phyloP scores from a whole-genome alignment of 2,797 vertebrate species.

The Takifugu rubripes region DNA sequence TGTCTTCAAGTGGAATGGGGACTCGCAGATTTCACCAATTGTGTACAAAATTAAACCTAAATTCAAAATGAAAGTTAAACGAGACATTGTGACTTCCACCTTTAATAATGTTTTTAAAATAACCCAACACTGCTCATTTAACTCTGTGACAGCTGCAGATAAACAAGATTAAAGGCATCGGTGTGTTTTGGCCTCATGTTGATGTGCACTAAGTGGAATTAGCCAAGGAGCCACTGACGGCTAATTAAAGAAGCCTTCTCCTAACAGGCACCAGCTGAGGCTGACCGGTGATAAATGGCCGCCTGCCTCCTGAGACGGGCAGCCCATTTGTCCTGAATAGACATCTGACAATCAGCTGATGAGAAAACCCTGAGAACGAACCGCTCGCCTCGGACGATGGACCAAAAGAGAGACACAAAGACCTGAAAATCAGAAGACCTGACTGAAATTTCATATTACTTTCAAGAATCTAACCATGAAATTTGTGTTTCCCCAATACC shows the following conservation, averaged over 20 bases:
- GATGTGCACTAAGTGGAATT: too few relatives aligned
- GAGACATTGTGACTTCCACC: not conserved
- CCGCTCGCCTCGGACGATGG: slow-evolving; percentile 14
- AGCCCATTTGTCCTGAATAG: slow-evolving; percentile 1
- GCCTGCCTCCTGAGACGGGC: slow-evolving; percentile 6
- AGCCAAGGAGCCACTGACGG: not conserved
- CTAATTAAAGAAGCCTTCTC: slow-evolving; percentile 12
- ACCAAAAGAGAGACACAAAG: slow-evolving; percentile 11
- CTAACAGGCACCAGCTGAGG: slow-evolving; percentile 12
- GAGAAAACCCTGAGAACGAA: slow-evolving; percentile 4
- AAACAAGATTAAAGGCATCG: too few relatives aligned
- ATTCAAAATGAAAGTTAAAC: slow-evolving; percentile 11
- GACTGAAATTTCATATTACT: too few relatives aligned
- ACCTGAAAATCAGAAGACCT: not conserved
- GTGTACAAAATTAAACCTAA: not conserved
- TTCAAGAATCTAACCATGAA: too few relatives aligned
- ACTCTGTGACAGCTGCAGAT: too few relatives aligned
- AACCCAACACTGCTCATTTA: too few relatives aligned
- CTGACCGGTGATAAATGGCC: slow-evolving; percentile 10
- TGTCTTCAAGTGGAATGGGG: slow-evolving; percentile 43
- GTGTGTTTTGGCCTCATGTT: not conserved
- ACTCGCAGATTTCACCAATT: slow-evolving; percentile 11
- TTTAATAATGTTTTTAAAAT: slow-evolving; percentile 1
- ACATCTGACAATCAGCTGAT: slow-evolving; percentile 31
- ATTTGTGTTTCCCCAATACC: too few relatives aligned